These are phyloP conservation scores for Potorous gilbertii DNA, from an alignment of 2,797 vertebrate species.

Conservation along the genomic window DNA sequence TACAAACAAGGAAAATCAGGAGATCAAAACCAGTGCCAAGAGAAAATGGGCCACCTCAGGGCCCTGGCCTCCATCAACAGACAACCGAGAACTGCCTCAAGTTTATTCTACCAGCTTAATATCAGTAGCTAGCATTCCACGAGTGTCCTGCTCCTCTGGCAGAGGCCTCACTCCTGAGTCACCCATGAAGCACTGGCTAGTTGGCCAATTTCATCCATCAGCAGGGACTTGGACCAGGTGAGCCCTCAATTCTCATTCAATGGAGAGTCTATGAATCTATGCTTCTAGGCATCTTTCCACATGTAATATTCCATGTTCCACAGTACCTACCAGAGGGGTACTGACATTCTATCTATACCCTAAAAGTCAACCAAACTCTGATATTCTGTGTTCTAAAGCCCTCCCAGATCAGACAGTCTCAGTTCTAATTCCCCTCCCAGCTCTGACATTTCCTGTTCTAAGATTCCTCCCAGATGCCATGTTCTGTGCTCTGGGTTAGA, in stretches of 20 bases:
- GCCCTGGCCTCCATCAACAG: background rate
- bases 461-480: background rate
- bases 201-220: too few species aligned
- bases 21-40: background rate
- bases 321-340: background rate
- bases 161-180: background rate
- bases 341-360: background rate
- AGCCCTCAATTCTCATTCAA: background rate
- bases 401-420: background rate
- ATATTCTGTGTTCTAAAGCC: background rate
- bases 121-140: background rate
- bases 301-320: background rate
- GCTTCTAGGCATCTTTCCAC: background rate
- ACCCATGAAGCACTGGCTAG: background rate
- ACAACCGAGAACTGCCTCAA: background rate
- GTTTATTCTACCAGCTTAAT: background rate
- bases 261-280: background rate
- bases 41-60: background rate
- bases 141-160: background rate
- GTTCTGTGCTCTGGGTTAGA: background rate
- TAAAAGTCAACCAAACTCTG: background rate
- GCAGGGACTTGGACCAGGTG: background rate
- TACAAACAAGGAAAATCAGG: background rate
- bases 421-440: background rate
- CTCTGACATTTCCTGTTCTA: too few species aligned